Percentiles rank a stretch among this genome's conserved stretches.
Conservation (phyloP, 2,888 invertebrate species). For the Lottia gigantea region DNA sequence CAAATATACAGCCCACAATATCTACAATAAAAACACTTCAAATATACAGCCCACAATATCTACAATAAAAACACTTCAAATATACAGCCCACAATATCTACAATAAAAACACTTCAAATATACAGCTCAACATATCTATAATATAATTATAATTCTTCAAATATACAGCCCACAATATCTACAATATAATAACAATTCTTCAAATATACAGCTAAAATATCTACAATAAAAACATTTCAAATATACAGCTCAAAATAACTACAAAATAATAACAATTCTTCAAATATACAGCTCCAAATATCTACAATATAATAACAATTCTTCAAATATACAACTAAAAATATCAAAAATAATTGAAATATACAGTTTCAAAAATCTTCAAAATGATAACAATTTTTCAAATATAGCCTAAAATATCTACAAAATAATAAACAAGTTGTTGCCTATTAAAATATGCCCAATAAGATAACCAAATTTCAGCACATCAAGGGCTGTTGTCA, state of each 20-base stretch:
- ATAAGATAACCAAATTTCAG: too few species aligned
- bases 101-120: not conserved
- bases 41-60: not conserved
- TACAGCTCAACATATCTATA: constrained; percentile 10
- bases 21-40: not conserved
- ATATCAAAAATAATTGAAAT: not conserved
- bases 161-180: constrained; percentile 7
- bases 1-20: not conserved
- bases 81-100: not conserved
- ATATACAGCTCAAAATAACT: constrained; percentile 14
- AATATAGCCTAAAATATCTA: not conserved
- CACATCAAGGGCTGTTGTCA: too few species aligned
- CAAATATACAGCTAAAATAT: constrained; percentile 12
- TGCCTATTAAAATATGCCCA: too few species aligned
- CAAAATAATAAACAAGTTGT: not conserved
- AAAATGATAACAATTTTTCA: too few species aligned
- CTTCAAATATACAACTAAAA: not conserved
- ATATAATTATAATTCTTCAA: not conserved
- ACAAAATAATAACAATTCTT: not conserved
- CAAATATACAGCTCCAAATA: constrained; percentile 5
- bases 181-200: not conserved
- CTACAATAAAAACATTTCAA: not conserved
- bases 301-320: not conserved
- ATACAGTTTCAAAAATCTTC: too few species aligned
- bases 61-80: not conserved